Evolutionary conservation across 2,888 invertebrate species (phyloP), one percentile per base, ranked within the genome.

Genomic region (Gari tellinella): DNA sequence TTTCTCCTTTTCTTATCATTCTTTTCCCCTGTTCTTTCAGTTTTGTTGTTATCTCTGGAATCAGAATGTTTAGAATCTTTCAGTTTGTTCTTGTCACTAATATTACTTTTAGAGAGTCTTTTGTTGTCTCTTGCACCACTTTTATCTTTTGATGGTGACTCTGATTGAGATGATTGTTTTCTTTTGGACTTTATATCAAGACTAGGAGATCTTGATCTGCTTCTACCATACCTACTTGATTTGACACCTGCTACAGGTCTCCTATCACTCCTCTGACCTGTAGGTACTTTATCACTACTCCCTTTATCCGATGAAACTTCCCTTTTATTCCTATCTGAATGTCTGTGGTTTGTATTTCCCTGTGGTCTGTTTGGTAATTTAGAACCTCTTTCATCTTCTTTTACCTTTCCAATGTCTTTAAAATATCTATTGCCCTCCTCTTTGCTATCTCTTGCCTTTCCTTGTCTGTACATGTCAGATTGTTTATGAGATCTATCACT

Each of bases 351-450:
- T 31, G n/a, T 21, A 49, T 58, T 19, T 58, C 55, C 37, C 17
- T 7, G 14, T 17, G 12, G 26, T 48, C 56, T 15, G n/a, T 41
- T 25, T 45, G 21, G 40, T 38, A 43, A n/a, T 25, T 62, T 41
- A n/a, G 7, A 23, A 38, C 31, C 51, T 63, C 31, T 46, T 19
- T 56, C 40, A 8, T 78, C 64, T 19, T 40, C 14, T 55, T 55
- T 64, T 17, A 64, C 45, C 46, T 56, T 55, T 38, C 55, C 43
- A 14, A 64, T 46, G 41, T 64, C 48, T 48, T 55, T 64, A 48
- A 64, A 64, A 37, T 64, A 21, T n/a, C 64, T 64, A 1, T 19
- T 25, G 15, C 46, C 63, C 14, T 43, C n/a, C 0, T 31, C 53
- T 43, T 17, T 45, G 21, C 10, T 25, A 37, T 25, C 8, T 23